Evolutionary conservation across 2,888 invertebrate species (phyloP).

Genomic region (Drosophila flavopinicola): DNA sequence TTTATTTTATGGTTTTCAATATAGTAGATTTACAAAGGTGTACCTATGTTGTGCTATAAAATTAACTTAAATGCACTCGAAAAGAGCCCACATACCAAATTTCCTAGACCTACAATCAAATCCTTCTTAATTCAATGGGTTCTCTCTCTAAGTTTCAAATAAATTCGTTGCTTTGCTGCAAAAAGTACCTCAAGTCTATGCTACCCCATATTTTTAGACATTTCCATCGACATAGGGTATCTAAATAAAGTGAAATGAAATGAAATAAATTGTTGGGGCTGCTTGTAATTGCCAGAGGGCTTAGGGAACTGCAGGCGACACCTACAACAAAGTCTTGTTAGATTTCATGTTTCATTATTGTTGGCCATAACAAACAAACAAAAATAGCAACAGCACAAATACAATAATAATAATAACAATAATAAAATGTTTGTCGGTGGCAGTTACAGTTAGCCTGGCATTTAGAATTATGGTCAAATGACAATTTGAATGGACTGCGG

Average conservation of each 20-base stretch:
- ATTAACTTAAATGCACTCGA: too few relatives aligned
- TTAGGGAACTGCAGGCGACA: conserved; percentile 44
- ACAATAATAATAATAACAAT: conserved; percentile 6
- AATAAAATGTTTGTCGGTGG: conserved; percentile 38
- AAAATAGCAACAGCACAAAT: conserved; percentile 1
- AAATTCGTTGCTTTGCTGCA: neutral
- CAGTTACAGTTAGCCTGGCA: conserved; percentile 27
- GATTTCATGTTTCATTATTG: conserved; percentile 37
- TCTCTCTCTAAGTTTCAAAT: too few relatives aligned
- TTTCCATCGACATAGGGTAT: conserved; percentile 21
- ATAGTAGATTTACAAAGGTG: too few relatives aligned
- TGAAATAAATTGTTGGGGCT: conserved; percentile 35
- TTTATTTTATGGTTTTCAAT: too few relatives aligned
- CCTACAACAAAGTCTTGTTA: conserved; percentile 30
- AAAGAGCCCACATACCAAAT: too few relatives aligned
- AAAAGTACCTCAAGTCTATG: neutral
- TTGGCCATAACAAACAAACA: conserved; percentile 13
- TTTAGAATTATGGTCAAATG: conserved; percentile 21
- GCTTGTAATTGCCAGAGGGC: conserved; percentile 47
- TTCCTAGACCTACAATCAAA: too few relatives aligned
- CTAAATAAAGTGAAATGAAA: conserved; percentile 21
- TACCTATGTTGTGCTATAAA: too few relatives aligned
- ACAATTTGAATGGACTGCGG: conserved; percentile 19
- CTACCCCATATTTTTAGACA: neutral
- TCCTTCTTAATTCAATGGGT: too few relatives aligned